Evolutionary conservation across 2,888 invertebrate species (phyloP), one percentile per base, ranked within the genome.

Genomic region (Spodoptera littoralis): DNA sequence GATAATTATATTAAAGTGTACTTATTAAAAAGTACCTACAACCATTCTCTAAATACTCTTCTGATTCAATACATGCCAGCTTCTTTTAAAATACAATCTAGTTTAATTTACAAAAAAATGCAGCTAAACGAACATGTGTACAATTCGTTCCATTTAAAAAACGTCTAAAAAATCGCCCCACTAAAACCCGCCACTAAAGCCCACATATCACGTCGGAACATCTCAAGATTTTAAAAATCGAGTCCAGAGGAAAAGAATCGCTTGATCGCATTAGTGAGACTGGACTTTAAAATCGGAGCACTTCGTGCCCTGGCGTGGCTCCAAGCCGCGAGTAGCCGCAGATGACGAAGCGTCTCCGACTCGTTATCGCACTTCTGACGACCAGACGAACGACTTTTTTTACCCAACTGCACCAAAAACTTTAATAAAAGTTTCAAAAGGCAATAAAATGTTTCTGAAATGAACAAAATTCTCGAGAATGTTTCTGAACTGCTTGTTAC

Each of bases 321-420:
- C 93, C 92, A 93, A 92, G 79, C 89, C 90, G 85, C 91, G 85
- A 90, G 90, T 89, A 89, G 84, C 87, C 90, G 84, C 92, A 88
- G 89, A 90, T 90, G 90, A 90, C 90, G 88, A 79, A 84, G 86
- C 87, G 83, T 82, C 84, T 81, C 71, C 77, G 61, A 72, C 83
- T 90, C 88, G 91, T 91, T 92, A 92, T 87, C 90, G 84, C 82
- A 51, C 65, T 68, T 63, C 58, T 78, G 66, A 61, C 63, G 60
- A 49, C 56, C 65, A 83, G 73, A 81, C 81, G 64, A 41, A 47
- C 71, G 75, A 78, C 78, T 77, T 76, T 76, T 18, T 78, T 71
- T 18, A 11, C 61, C 55, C 58, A 56, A 36, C 36, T 9, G 36
- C 36, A 9, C 8, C 36, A 36, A 36, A 36, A 36, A 36, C 36